phyloP scores from a whole-genome alignment of 2,888 invertebrate species.

The Ochlodes sylvanus region DNA sequence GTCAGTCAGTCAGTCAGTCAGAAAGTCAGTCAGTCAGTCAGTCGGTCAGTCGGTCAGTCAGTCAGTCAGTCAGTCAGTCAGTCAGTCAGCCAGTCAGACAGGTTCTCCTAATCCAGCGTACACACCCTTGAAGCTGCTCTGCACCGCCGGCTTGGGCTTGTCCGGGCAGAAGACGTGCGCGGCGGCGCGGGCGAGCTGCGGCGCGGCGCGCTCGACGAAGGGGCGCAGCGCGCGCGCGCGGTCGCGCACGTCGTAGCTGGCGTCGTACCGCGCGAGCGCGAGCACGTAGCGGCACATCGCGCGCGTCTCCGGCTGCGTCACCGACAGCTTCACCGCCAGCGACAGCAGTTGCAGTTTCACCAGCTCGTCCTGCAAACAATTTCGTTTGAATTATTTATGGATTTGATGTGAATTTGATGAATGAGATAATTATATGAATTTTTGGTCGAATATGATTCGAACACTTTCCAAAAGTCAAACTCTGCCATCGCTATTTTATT shows the following conservation, averaged over 20 bases:
- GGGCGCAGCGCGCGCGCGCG: constrained; percentile 95
- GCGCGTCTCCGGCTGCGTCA: constrained; percentile 94
- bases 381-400: too few species aligned
- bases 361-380: constrained; percentile 96
- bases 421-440: too few species aligned
- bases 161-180: constrained; percentile 94
- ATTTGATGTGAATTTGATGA: too few species aligned
- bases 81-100: too few species aligned
- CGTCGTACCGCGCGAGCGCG: constrained; percentile 97
- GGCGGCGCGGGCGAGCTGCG: constrained; percentile 87
- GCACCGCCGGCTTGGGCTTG: constrained; percentile 96
- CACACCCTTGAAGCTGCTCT: constrained; percentile 92
- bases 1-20: too few species aligned
- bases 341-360: constrained; percentile 98
- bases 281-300: constrained; percentile 97
- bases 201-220: constrained; percentile 61
- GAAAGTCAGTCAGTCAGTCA: too few species aligned
- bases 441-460: too few species aligned
- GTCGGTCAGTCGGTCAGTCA: too few species aligned
- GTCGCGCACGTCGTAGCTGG: constrained; percentile 98
- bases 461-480: too few species aligned
- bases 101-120: too few species aligned
- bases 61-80: too few species aligned
- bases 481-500: too few species aligned
- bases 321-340: constrained; percentile 95